These are phyloP conservation scores for Plotosus lineatus DNA, from an alignment of 2,113 vertebrate species.

Conservation along the genomic window DNA sequence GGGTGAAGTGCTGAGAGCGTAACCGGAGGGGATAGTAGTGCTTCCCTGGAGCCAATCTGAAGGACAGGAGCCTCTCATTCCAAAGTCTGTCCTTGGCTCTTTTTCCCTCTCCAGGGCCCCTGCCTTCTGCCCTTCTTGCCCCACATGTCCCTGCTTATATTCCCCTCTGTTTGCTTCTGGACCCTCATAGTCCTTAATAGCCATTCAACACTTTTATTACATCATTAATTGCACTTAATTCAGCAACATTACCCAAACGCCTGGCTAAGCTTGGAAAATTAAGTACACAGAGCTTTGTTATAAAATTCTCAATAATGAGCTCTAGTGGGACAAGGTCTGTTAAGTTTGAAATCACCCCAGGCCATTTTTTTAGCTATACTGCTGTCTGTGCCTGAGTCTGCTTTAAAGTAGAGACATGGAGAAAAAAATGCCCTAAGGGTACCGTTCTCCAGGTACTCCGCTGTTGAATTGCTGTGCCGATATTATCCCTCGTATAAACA, in stretches of 20 bases:
- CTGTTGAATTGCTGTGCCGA: constrained; percentile 54
- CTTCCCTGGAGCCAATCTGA: constrained; percentile 56
- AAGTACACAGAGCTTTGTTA: constrained; percentile 87
- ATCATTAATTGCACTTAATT: constrained; percentile 90
- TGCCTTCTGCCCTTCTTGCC: constrained; percentile 46
- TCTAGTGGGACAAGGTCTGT: constrained; percentile 90
- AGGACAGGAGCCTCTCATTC: constrained; percentile 58
- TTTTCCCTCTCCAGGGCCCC: constrained; percentile 41
- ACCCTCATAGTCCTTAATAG: constrained; percentile 80
- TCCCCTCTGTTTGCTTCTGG: constrained; percentile 72
- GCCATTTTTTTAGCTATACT: constrained; percentile 81
- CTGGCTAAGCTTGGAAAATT: constrained; percentile 87
- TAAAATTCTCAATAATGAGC: constrained; percentile 91
- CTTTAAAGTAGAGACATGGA: constrained; percentile 76
- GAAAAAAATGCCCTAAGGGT: constrained; percentile 72
- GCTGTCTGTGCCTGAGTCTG: constrained; percentile 76
- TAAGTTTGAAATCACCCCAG: constrained; percentile 87
- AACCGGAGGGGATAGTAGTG: constrained; percentile 67
- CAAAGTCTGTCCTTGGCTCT: constrained; percentile 12
- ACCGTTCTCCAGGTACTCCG: constrained; percentile 56
- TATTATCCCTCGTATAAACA: constrained; percentile 63
- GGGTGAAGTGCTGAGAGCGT: constrained; percentile 67
- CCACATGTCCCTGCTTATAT: constrained; percentile 61
- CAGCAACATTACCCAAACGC: constrained; percentile 78
- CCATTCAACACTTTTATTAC: constrained; percentile 82